These are phyloP conservation scores for Ursus arctos DNA, from an alignment of 2,113 vertebrate genomes.

Conservation along the genomic window DNA sequence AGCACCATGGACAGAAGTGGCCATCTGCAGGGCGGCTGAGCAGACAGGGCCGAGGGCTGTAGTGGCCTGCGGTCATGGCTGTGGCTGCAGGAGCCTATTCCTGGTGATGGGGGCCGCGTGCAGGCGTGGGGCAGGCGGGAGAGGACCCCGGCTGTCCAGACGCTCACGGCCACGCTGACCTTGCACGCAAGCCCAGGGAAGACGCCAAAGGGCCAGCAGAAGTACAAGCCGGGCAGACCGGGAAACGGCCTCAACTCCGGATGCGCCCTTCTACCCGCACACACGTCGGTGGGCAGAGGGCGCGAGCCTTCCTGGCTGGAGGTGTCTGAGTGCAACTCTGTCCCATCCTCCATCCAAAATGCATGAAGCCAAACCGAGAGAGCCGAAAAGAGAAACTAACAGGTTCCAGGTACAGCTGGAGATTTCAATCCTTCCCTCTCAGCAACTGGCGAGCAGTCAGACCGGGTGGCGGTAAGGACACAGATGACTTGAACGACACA, in stretches of 20 bases:
- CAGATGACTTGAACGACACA: background rate
- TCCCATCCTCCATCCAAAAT: background rate
- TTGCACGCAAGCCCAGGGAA: background rate
- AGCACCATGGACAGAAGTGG: background rate
- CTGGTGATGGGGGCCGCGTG: background rate
- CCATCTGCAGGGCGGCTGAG: background rate
- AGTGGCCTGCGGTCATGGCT: fast-evolving
- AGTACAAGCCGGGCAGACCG: background rate
- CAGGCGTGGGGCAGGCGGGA: background rate
- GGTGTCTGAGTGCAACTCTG: background rate
- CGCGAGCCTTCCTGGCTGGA: background rate
- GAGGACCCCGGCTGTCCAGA: background rate
- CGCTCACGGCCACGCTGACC: too few relatives aligned
- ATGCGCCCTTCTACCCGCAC: background rate
- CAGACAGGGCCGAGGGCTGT: fast-evolving
- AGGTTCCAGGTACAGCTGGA: background rate
- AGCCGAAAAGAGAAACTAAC: background rate
- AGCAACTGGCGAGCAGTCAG: background rate
- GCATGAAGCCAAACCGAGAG: background rate
- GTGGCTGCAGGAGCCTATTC: background rate
- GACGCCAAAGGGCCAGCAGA: background rate
- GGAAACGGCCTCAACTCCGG: background rate
- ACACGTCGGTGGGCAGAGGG: background rate
- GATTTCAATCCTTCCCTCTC: background rate
- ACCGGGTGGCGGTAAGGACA: background rate